These are phyloP conservation scores for Lasioglossum calceatum DNA, from an alignment of 2,888 invertebrate species.

Conservation along the genomic window DNA sequence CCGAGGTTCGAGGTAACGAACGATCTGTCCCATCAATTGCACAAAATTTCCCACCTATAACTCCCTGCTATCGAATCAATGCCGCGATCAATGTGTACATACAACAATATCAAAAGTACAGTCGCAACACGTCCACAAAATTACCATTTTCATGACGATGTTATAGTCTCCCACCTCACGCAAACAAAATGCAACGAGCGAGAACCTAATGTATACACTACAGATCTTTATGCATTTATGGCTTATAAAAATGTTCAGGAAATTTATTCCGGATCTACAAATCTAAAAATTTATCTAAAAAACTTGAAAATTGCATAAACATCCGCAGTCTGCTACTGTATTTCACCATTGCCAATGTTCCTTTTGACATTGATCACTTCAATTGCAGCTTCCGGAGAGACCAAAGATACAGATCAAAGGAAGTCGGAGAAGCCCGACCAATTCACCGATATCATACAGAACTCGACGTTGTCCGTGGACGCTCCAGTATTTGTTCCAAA, in stretches of 20 bases:
- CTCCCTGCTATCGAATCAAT: neutral
- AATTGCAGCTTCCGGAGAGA: conserved; percentile 16
- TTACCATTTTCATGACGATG: neutral
- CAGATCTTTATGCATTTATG: too few relatives aligned
- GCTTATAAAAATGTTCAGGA: too few relatives aligned
- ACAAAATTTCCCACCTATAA: neutral
- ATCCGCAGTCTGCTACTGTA: neutral
- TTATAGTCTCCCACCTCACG: neutral
- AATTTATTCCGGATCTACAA: too few relatives aligned
- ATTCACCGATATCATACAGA: conserved; percentile 50
- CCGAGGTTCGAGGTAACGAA: neutral
- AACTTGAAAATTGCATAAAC: too few relatives aligned
- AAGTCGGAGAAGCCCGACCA: conserved; percentile 32
- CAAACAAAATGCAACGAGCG: neutral
- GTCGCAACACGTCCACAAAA: neutral
- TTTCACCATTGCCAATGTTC: neutral
- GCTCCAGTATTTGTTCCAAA: conserved; percentile 81
- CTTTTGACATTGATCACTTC: neutral
- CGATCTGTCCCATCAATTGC: neutral
- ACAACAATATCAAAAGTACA: neutral
- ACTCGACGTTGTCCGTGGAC: conserved; percentile 57
- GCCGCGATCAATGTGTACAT: neutral
- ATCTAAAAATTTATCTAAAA: too few relatives aligned
- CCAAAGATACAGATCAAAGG: conserved; percentile 18
- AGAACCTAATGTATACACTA: neutral